Evolutionary conservation across 2,888 invertebrate species (phyloP).

Genomic region (Erebia palarica): DNA sequence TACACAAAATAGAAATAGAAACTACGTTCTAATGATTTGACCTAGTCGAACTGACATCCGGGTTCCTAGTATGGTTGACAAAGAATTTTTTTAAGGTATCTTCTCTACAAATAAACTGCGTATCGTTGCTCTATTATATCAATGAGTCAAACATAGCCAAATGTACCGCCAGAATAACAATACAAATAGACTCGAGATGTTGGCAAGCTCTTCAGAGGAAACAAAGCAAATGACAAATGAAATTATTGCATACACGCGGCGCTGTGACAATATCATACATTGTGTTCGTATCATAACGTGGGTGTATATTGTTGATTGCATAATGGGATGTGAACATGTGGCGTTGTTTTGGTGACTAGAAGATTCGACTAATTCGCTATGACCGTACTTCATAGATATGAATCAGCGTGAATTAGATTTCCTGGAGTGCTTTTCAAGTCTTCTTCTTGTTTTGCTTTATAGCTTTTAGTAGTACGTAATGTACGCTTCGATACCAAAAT

Average conservation of each 20-base stretch:
- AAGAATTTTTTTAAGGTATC: too few species aligned
- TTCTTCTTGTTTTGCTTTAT: not conserved
- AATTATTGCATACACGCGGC: conserved; percentile 53
- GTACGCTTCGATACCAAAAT: too few species aligned
- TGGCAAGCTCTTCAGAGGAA: conserved; percentile 57
- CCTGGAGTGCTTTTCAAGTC: not conserved
- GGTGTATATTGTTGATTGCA: conserved; percentile 40
- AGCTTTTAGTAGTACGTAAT: too few species aligned
- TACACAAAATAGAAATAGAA: too few species aligned
- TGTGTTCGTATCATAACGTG: conserved; percentile 55
- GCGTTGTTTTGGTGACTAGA: conserved; percentile 7
- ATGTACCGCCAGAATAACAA: conserved; percentile 29
- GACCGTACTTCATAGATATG: not conserved
- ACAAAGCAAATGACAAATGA: conserved; percentile 65
- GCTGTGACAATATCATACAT: conserved; percentile 54
- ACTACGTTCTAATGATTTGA: too few species aligned
- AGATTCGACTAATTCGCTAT: not conserved
- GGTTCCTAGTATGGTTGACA: too few species aligned
- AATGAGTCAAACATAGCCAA: conserved; percentile 4
- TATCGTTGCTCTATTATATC: conserved; percentile 11
- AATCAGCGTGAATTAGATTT: not conserved
- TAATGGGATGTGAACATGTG: conserved; percentile 26
- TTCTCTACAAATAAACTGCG: not conserved
- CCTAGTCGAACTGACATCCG: too few species aligned
- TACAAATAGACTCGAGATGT: conserved; percentile 59